phyloP scores from a whole-genome alignment of 2,888 invertebrate genomes.

The Drosophila nigricruria region DNA sequence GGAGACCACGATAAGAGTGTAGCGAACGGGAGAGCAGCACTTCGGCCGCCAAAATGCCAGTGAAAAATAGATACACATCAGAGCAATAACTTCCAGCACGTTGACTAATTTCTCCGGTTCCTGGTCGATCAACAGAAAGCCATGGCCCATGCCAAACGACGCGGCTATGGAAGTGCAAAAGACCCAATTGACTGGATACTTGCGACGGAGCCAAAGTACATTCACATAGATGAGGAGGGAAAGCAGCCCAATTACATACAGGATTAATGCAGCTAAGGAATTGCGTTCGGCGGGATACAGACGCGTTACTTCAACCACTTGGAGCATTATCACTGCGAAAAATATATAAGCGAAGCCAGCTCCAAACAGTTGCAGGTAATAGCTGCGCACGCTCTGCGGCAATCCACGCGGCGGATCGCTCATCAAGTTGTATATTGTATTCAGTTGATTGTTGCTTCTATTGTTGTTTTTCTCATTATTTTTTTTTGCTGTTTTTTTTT shows the following conservation, averaged over 20 bases:
- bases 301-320: not conserved
- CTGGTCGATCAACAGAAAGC: constrained; percentile 21
- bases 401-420: constrained; percentile 27
- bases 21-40: not conserved
- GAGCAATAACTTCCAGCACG: constrained; percentile 36
- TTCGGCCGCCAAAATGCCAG: constrained; percentile 42
- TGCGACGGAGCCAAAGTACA: constrained; percentile 30
- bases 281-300: not conserved
- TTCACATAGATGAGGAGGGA: constrained; percentile 40
- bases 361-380: constrained; percentile 43
- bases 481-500: not conserved
- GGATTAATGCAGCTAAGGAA: not conserved
- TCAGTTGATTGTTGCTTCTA: constrained; percentile 7
- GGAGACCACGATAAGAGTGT: constrained; percentile 12
- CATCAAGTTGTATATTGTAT: constrained; percentile 40
- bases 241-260: constrained; percentile 28
- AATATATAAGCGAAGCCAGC: constrained; percentile 28
- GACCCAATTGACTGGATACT: constrained; percentile 57
- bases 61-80: constrained; percentile 38
- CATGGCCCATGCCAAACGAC: constrained; percentile 39
- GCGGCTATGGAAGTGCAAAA: constrained; percentile 31
- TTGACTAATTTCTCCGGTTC: not conserved
- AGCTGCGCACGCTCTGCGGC: constrained; percentile 18
- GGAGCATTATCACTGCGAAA: constrained; percentile 17
- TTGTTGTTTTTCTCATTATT: constrained; percentile 16